Evolutionary conservation across 2,797 vertebrate genomes (phyloP), one percentile per base, ranked within the genome.

Genomic region (Borostomias antarcticus): DNA sequence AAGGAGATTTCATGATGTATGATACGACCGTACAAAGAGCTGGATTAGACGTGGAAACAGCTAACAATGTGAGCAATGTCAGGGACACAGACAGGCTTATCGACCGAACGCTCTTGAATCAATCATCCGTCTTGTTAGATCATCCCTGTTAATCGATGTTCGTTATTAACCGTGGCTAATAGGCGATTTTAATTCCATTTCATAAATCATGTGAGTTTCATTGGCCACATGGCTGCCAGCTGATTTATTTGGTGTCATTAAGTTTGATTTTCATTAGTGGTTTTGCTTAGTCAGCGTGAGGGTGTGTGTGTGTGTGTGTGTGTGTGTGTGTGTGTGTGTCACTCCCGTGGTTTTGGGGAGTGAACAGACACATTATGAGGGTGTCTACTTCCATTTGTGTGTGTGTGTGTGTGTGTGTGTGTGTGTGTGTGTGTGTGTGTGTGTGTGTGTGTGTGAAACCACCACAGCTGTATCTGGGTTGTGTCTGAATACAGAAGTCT

Each of bases 61-160:
- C n/a, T n/a, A n/a, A n/a, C n/a, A 45, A 45, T 45, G 40, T 45
- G 4, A 1, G 3, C 40, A n/a, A 5, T 32, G 26, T 30, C 53
- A 56, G 28, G 29, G 8, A n/a, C 13, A 13, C 53, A 29, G 52
- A 32, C 57, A 58, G 19, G 6, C 10, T 72, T 62, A 82, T 80
- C 72, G 69, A 43, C 43, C 19, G 56, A 70, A 61, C 85, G 84
- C 87, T 86, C 11, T 40, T 85, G 79, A 75, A 37, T 58, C 13
- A 58, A 58, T 23, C 30, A 60, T 47, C 69, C 81, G 78, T 76
- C 82, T 82, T 68, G 66, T 78, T 68, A 48, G 52, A 74, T 82
- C 75, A 84, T 82, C 81, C 72, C 71, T 68, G 64, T 74, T 89
- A 84, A 89, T 89, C 80, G 75, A 66, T 74, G 74, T 66, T 64